Evolutionary conservation across 1,140 invertebrate genomes (phyloP).

Genomic region (Bombus cullumanus): DNA sequence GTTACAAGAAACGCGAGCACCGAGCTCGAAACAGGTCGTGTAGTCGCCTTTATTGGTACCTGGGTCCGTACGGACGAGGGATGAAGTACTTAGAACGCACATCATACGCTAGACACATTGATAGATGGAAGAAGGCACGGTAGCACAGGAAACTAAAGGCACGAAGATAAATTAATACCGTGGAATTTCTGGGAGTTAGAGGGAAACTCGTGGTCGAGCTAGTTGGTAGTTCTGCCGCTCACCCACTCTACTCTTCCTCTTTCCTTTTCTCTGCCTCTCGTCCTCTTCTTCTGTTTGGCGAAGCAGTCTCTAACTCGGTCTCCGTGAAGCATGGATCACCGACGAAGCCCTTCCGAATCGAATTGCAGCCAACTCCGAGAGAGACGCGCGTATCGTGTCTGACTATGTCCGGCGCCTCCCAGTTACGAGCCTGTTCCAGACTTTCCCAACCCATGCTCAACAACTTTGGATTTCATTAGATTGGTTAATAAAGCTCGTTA

Average conservation of each 20-base stretch:
- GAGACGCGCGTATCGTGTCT: constrained; percentile 31
- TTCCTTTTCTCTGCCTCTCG: background rate
- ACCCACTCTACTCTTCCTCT: background rate
- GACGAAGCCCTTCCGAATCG: constrained; percentile 39
- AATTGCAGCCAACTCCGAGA: constrained; percentile 28
- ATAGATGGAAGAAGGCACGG: constrained; percentile 54
- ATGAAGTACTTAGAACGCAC: constrained; percentile 54
- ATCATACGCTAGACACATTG: constrained; percentile 63
- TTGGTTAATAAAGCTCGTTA: constrained; percentile 43
- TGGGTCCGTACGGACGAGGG: background rate
- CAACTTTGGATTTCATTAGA: constrained; percentile 54
- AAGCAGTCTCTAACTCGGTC: constrained; percentile 21
- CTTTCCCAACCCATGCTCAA: background rate
- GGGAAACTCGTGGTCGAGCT: constrained; percentile 52
- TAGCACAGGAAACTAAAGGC: constrained; percentile 50
- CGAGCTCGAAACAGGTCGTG: background rate
- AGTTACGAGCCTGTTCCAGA: constrained; percentile 10
- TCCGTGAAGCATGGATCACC: constrained; percentile 16
- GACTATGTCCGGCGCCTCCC: constrained; percentile 23
- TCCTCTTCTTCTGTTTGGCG: constrained; percentile 29
- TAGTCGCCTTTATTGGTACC: background rate
- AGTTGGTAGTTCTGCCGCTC: constrained; percentile 43
- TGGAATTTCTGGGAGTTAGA: constrained; percentile 63
- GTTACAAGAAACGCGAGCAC: no score
- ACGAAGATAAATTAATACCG: constrained; percentile 73